Conservation (phyloP, 2,113 vertebrate species). For the Pachyramphus minor region DNA sequence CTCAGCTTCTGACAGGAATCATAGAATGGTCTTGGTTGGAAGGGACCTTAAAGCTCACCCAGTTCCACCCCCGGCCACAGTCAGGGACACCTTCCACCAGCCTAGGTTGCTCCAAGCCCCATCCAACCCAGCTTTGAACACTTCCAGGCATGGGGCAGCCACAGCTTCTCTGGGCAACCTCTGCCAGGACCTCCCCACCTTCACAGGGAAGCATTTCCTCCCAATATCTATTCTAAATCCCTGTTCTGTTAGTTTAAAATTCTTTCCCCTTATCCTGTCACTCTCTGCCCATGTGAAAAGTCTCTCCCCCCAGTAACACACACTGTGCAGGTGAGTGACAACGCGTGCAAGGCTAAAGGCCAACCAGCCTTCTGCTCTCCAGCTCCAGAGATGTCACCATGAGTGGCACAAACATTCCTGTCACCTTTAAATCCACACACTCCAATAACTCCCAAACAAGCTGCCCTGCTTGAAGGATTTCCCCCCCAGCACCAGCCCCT, state of each 20-base stretch:
- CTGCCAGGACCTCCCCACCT: background rate
- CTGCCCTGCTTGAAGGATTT: fast-evolving
- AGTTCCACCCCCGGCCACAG: background rate
- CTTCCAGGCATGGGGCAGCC: background rate
- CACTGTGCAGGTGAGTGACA: background rate
- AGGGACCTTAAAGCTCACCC: fast-evolving
- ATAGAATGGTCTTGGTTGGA: background rate
- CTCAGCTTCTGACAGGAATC: background rate
- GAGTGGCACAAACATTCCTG: background rate
- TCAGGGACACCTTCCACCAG: background rate
- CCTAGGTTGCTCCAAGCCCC: background rate
- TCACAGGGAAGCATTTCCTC: background rate
- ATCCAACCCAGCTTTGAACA: background rate
- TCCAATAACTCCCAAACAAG: background rate
- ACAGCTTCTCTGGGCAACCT: background rate
- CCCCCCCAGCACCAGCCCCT: background rate
- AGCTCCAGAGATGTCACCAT: background rate
- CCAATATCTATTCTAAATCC: too few species aligned
- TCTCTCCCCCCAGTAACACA: background rate
- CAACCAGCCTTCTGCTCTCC: fast-evolving
- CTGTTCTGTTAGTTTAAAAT: background rate
- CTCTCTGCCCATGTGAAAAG: background rate
- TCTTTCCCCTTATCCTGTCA: background rate
- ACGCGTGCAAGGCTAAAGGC: fast-evolving
- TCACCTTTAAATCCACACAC: background rate